Conservation (phyloP, 2,888 invertebrate species). For the Rhagium mordax region DNA sequence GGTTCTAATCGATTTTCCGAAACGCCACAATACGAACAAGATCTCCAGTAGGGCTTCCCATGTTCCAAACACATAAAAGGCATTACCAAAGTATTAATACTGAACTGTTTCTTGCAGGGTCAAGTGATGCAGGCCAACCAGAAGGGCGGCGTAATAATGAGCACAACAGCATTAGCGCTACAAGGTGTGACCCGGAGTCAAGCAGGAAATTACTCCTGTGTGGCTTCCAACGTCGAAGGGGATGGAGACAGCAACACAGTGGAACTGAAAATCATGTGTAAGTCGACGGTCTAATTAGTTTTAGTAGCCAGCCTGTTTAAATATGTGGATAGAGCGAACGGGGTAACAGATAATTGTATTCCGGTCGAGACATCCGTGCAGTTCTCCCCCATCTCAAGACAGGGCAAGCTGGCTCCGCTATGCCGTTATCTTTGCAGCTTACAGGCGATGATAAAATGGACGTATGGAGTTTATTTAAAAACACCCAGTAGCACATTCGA, state of each 20-base stretch:
- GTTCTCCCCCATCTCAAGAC: too few species aligned
- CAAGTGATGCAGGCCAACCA: slow-evolving; percentile 89
- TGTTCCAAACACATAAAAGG: too few species aligned
- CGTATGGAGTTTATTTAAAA: too few species aligned
- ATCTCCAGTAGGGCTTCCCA: too few species aligned
- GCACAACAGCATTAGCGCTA: slow-evolving; percentile 85
- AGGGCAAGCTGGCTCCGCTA: too few species aligned
- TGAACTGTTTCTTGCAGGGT: slow-evolving; percentile 74
- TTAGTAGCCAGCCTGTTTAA: background rate
- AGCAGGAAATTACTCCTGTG: slow-evolving; percentile 90
- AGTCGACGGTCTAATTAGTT: slow-evolving; percentile 67
- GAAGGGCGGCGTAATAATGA: slow-evolving; percentile 89
- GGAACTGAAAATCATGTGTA: slow-evolving; percentile 91
- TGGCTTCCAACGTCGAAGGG: slow-evolving; percentile 93
- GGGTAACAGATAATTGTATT: background rate
- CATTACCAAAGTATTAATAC: too few species aligned
- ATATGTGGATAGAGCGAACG: background rate
- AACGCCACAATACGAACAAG: too few species aligned
- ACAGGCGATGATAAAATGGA: too few species aligned
- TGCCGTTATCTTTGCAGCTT: too few species aligned
- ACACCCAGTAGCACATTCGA: too few species aligned
- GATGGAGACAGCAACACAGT: slow-evolving; percentile 89
- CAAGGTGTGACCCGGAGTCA: slow-evolving; percentile 86
- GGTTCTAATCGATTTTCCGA: too few species aligned
- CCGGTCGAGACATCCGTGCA: background rate